Base-by-base conservation (phyloP, 2,113 vertebrate genomes). In the Plecturocebus donacophilus region DNA sequence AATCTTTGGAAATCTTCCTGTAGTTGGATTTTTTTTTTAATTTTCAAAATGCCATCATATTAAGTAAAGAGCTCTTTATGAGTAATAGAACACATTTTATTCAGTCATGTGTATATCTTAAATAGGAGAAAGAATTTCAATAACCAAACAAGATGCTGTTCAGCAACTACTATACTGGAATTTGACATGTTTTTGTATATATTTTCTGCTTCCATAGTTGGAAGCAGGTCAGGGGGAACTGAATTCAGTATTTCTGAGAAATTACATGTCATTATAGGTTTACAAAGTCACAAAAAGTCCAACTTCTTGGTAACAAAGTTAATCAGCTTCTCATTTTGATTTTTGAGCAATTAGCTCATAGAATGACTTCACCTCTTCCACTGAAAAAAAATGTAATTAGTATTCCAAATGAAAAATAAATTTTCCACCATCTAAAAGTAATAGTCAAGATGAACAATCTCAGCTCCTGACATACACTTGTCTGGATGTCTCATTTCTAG, bases 191-290 rank as follows among this genome's bases (percentile, higher is more conserved):
- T 95, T 91, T 14, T 81, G 95, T 87, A 80, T 81, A 12, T 68
- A 96, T 91, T 96, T 86, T 94, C 38, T 79, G 87, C 40, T 93
- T 85, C 87, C 91, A 61, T 73, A 90, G n/a, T 87, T 97, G 97
- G n/a, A 97, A 96, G 0, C 54, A 3, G 23, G 47, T 64, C 11
- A 45, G 30, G 49, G 25, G 27, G 40, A 38, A 12, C 84, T 54
- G 70, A 98, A 93, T 68, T 85, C 5, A 94, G 30, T 40, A 47
- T 86, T 86, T 66, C 20, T 95, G 25, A 40, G 27, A 90, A 64
- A 82, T 89, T 88, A 58, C 6, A 66, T 20, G 88, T 82, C 9
- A 61, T 93, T 93, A 85, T 6, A 66, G 9, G 77, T 95, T 93
- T 91, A 88, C 73, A 96, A 92, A 86, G 91, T 86, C 79, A 90